phyloP scores from a whole-genome alignment of 2,797 vertebrate genomes.

The Xerus rutilus region DNA sequence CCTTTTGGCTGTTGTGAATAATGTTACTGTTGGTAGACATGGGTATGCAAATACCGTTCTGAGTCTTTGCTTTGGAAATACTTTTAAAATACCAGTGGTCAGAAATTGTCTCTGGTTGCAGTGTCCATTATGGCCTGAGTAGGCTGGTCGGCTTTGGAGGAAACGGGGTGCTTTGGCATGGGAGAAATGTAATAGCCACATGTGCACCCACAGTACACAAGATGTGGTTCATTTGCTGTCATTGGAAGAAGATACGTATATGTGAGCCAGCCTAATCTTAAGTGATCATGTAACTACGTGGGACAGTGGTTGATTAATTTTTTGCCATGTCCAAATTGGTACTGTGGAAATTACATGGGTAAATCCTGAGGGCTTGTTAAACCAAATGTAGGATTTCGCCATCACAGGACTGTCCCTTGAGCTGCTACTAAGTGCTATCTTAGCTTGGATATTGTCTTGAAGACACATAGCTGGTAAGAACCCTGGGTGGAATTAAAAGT shows the following conservation, averaged over 20 bases:
- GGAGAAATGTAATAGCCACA: background rate
- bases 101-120: background rate
- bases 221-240: background rate
- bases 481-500: background rate
- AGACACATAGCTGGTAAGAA: background rate
- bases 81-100: background rate
- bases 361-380: background rate
- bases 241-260: background rate
- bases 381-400: background rate
- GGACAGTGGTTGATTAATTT: background rate
- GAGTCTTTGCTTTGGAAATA: background rate
- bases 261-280: background rate
- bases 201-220: background rate
- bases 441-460: background rate
- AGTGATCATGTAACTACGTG: background rate
- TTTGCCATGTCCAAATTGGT: background rate
- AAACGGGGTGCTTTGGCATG: background rate
- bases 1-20: background rate
- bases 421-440: background rate
- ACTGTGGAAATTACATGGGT: background rate
- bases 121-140: background rate
- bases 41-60: background rate
- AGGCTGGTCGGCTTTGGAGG: background rate
- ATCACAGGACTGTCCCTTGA: background rate
- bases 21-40: background rate